Conservation (phyloP, 92 coral and sea anemone genomes). For the Micromussa lordhowensis region DNA sequence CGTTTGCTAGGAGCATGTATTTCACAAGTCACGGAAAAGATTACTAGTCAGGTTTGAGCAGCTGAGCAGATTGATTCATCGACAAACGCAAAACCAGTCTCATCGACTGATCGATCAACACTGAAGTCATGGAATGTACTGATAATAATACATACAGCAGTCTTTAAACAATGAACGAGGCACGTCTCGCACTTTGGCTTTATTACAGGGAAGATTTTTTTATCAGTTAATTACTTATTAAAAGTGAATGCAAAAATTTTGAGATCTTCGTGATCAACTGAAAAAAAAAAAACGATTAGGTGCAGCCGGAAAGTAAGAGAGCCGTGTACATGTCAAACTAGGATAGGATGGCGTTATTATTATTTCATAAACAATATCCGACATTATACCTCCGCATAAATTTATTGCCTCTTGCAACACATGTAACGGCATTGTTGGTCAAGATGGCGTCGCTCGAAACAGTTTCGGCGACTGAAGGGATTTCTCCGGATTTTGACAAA, state of each 20-base stretch:
- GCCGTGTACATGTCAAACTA: too few relatives aligned
- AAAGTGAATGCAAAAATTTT: not conserved
- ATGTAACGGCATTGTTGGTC: constrained; percentile 7
- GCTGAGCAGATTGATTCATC: not conserved
- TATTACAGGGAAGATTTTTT: too few relatives aligned
- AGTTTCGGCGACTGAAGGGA: not conserved
- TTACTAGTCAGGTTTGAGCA: not conserved
- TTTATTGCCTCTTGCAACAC: not conserved
- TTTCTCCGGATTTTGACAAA: constrained; percentile 32
- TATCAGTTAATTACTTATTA: too few relatives aligned
- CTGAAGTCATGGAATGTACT: too few relatives aligned
- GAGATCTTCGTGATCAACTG: not conserved
- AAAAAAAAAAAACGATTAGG: not conserved
- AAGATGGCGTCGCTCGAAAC: constrained; percentile 33
- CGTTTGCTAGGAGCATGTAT: not conserved
- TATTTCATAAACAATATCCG: too few relatives aligned
- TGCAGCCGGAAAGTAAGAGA: not conserved
- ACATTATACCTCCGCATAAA: too few relatives aligned
- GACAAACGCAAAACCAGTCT: not conserved
- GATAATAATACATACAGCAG: too few relatives aligned
- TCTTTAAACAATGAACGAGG: too few relatives aligned
- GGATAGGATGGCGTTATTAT: too few relatives aligned
- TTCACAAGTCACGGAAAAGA: not conserved
- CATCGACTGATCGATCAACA: too few relatives aligned
- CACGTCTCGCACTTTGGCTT: too few relatives aligned